Evolutionary conservation across 1,140 invertebrate species (phyloP).

Genomic region (Lepidurus couesii): DNA sequence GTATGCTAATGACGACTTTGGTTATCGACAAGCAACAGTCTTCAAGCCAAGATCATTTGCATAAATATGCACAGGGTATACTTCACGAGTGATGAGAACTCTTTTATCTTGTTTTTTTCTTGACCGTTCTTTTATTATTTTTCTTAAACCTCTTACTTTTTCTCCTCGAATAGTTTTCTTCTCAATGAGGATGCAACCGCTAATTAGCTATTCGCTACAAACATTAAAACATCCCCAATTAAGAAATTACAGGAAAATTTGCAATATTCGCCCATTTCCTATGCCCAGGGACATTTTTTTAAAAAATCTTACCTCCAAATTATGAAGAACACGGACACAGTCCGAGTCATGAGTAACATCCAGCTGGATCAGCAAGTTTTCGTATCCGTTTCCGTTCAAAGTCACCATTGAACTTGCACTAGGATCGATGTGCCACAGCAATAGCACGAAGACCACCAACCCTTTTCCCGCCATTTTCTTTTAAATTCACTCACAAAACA

Average conservation of each 20-base stretch:
- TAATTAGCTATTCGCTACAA: slow-evolving; percentile 4
- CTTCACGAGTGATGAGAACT: slow-evolving; percentile 13
- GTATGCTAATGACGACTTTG: slow-evolving; percentile 16
- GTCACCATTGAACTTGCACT: slow-evolving; percentile 13
- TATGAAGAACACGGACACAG: background rate
- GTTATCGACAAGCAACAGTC: background rate
- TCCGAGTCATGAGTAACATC: background rate
- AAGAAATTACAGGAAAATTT: background rate
- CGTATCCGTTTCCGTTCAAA: background rate
- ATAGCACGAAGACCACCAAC: background rate
- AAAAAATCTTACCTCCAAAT: background rate
- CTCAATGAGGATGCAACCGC: background rate
- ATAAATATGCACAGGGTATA: slow-evolving; percentile 15
- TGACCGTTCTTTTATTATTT: background rate
- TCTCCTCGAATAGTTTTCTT: background rate
- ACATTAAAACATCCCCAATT: background rate
- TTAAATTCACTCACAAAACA: background rate
- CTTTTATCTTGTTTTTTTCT: background rate
- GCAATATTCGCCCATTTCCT: too few relatives aligned
- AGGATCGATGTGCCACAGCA: background rate
- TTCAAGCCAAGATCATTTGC: background rate
- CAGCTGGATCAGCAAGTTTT: background rate
- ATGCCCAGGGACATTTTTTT: background rate
- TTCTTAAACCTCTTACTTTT: background rate
- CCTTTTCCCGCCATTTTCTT: background rate